phyloP scores from a whole-genome alignment of 2,797 vertebrate genomes.

The Molossus alvarezi region DNA sequence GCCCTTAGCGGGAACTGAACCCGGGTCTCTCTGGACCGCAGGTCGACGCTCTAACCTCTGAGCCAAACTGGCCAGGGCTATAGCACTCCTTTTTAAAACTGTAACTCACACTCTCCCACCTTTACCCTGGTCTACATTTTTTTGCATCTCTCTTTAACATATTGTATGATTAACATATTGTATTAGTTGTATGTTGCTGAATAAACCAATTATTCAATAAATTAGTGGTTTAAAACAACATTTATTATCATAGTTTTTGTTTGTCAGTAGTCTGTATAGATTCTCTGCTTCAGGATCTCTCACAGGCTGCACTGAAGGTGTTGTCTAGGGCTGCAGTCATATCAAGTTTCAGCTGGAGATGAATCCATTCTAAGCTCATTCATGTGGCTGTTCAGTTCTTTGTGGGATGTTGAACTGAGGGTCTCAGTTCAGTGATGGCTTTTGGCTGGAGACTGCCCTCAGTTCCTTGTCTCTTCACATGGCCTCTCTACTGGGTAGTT shows the following conservation, averaged over 20 bases:
- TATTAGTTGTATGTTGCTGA: not conserved
- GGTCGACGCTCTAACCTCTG: too few relatives aligned
- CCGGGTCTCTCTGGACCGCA: too few relatives aligned
- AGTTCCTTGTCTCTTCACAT: not conserved
- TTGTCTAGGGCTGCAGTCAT: not conserved
- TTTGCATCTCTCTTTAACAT: not conserved
- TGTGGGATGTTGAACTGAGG: not conserved
- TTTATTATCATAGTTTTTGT: not conserved
- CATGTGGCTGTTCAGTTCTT: not conserved
- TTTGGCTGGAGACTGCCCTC: not conserved
- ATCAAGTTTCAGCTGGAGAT: not conserved
- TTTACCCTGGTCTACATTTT: not conserved
- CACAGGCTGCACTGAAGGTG: not conserved
- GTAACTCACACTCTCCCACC: not conserved
- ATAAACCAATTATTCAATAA: not conserved
- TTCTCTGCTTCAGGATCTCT: not conserved
- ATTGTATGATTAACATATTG: not conserved
- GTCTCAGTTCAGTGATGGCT: not conserved
- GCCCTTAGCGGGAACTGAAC: too few relatives aligned
- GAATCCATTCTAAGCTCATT: not conserved
- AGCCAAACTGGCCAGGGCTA: too few relatives aligned
- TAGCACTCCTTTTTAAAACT: constrained; percentile 17
- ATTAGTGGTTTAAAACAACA: not conserved
- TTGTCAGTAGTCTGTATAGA: not conserved
- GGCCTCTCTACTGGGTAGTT: not conserved